These are phyloP conservation scores for Aphelenchoides avenae DNA, from an alignment of 1,140 invertebrate genomes.

Conservation along the genomic window DNA sequence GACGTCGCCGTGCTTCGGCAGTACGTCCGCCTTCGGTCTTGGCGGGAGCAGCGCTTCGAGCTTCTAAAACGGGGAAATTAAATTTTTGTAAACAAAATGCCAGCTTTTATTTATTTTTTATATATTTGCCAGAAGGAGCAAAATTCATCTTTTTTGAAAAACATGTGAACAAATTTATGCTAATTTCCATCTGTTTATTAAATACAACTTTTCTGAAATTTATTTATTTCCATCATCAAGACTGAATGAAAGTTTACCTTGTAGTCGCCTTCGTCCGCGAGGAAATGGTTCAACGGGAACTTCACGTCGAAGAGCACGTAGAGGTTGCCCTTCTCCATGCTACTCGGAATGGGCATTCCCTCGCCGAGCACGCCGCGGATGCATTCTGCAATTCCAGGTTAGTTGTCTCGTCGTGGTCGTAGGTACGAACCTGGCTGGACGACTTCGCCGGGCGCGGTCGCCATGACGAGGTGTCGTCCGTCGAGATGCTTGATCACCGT, in stretches of 20 bases:
- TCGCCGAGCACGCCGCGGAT: constrained; percentile 64
- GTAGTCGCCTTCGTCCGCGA: constrained; percentile 67
- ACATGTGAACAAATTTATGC: too few species aligned
- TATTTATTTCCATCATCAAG: background rate
- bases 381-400: constrained; percentile 47
- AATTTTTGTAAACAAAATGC: constrained; percentile 3
- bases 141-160: too few species aligned
- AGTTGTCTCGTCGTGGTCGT: too few species aligned
- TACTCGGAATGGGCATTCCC: constrained; percentile 68
- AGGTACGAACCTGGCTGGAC: constrained; percentile 66
- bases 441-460: constrained; percentile 70
- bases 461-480: constrained; percentile 72
- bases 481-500: constrained; percentile 74
- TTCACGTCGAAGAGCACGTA: constrained; percentile 78
- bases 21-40: constrained; percentile 5
- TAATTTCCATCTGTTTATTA: too few species aligned
- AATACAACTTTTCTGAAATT: too few species aligned
- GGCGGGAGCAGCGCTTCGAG: constrained; percentile 32
- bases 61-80: constrained; percentile 27
- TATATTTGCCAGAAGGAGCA: background rate
- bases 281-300: constrained; percentile 78
- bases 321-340: constrained; percentile 78
- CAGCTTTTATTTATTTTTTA: too few species aligned
- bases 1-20: constrained; percentile 23
- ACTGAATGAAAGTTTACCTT: constrained; percentile 60